Conservation (phyloP, 2,888 invertebrate species). For the Frankliniella fusca region DNA sequence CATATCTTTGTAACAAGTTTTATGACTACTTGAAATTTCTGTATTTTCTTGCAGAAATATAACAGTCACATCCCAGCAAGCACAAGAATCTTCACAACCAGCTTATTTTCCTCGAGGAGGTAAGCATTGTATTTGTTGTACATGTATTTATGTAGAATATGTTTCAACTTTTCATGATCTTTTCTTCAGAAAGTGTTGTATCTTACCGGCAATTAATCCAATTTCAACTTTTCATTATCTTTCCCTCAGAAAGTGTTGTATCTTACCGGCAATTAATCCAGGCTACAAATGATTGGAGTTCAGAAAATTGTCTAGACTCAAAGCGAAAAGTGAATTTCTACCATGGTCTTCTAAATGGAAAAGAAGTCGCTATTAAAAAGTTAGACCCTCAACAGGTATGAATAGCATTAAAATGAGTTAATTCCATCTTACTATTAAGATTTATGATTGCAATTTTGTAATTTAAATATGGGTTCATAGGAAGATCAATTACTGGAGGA, state of each 20-base stretch:
- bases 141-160: background rate
- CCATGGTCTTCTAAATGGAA: background rate
- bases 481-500: background rate
- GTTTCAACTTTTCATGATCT: background rate
- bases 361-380: background rate
- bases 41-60: no score
- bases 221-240: background rate
- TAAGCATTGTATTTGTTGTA: background rate
- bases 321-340: background rate
- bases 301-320: background rate
- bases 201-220: background rate
- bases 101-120: background rate
- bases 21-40: no score
- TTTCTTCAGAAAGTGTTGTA: background rate
- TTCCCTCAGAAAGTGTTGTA: background rate
- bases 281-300: background rate
- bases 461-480: background rate
- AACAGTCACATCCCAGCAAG: background rate
- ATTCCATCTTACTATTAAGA: background rate
- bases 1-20: no score
- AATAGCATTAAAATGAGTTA: background rate
- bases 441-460: background rate
- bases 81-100: background rate
- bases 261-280: background rate
- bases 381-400: background rate